Base-by-base conservation (phyloP, 1,140 invertebrate species). In the Callitettix versicolor region DNA sequence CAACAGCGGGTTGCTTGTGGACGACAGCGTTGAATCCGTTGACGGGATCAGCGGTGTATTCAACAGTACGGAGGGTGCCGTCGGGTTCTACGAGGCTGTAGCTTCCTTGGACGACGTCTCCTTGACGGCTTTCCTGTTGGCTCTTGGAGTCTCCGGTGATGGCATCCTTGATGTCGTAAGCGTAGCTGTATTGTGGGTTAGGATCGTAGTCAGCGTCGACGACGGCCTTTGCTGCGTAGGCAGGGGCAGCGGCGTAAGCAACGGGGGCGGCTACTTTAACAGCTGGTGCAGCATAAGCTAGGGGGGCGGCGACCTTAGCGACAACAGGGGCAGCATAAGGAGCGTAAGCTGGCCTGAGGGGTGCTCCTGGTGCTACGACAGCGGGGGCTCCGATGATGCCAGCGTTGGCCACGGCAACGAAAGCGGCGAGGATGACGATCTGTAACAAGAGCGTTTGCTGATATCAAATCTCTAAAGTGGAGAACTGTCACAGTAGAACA, bases 131-230 rank as follows among this genome's bases (percentile, higher is more conserved):
- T 46, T 69, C 68, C 59, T 63, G 63, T 58, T 68, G 67, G 33
- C 58, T 60, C 18, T 69, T 60, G 41, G 65, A 58, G 47, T 69
- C 67, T 24, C 67, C 65, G 33, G 62, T 62, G 36, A 67, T 60
- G 3, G 55, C 58, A 47, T 69, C 66, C 47, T 66, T 61, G 9
- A 69, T 66, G 18, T 60, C 65, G 57, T 69, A 69, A 53, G 65
- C 60, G 60, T 65, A 69, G 21, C 62, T 59, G 58, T 67, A 67
- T 14, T 53, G 48, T 15, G 60, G 60, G 55, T 73, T 67, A 5
- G 77, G 71, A 62, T 78, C 76, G 63, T 58, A 71, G 21, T 69
- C 65, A 0, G 61, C 57, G 17, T 60, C 63, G 51, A 69, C 53
- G 47, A 55, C 65, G 12, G 64, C 51, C 47, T 67, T 66, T 6